Percentiles rank a stretch among this genome's conserved stretches.
Evolutionary conservation across 2,113 vertebrate genomes (phyloP).

Genomic region (Abramis brama): DNA sequence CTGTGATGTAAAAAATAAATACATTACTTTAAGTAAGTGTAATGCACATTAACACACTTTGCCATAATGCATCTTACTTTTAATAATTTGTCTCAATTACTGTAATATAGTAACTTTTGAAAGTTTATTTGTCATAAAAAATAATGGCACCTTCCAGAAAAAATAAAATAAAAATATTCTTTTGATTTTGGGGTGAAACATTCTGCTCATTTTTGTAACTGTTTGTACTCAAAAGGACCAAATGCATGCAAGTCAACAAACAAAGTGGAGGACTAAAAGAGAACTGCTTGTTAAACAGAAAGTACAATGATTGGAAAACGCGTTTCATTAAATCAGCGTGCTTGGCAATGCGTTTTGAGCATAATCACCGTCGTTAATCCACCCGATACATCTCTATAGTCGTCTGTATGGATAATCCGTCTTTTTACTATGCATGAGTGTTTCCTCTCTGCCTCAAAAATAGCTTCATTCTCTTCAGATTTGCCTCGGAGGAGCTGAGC

Average conservation of each 20-base stretch:
- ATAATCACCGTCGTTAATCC: constrained; percentile 65
- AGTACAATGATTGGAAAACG: constrained; percentile 4
- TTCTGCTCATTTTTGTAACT: neutral
- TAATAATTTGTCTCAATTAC: neutral
- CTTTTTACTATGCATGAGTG: constrained; percentile 46
- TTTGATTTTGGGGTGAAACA: neutral
- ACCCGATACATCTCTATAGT: constrained; percentile 64
- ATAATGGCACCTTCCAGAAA: neutral
- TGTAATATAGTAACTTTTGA: neutral
- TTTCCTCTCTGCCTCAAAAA: constrained; percentile 56
- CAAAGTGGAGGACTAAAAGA: neutral
- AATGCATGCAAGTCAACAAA: neutral
- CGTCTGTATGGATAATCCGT: constrained; percentile 66
- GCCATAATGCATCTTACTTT: too few relatives aligned
- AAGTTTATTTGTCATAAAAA: neutral
- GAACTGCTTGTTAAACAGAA: constrained; percentile 21
- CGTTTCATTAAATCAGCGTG: constrained; percentile 24
- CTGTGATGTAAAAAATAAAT: neutral
- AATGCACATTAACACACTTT: neutral
- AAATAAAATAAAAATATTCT: neutral
- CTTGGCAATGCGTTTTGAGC: constrained; percentile 50
- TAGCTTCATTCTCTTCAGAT: constrained; percentile 48
- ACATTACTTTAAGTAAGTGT: neutral
- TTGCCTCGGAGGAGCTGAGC: constrained; percentile 22
- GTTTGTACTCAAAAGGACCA: neutral